Evolutionary conservation across 2,113 vertebrate genomes (phyloP), one percentile per base, ranked within the genome.

Genomic region (Lophura nycthemera): DNA sequence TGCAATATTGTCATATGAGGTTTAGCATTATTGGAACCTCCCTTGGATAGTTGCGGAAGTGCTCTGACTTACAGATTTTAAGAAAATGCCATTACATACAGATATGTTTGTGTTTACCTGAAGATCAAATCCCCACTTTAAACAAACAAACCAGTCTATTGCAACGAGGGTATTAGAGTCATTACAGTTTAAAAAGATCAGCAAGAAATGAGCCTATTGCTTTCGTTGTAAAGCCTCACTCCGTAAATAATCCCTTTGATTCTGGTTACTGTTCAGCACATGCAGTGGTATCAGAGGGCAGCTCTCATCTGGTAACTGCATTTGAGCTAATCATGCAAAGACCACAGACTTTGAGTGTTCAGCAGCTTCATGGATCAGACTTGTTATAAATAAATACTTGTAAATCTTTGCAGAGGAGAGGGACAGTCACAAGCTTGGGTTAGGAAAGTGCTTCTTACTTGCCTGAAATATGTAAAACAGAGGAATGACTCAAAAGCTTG

Each of bases 1-100:
- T 98, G 98, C 98, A 67, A 27, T 96, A 94, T 83, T 88, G 78
- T 92, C 86, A 24, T 32, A 61, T 94, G 96, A 98, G 93, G 84
- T 95, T 96, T 97, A 89, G 76, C 80, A 60, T 87, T 88, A 95
- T 79, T 83, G 76, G 48, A 90, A 83, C 50, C 34, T 78, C 40
- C 50, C 48, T 21, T 77, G 2, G 2, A 2, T 84, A 56, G 95
- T 95, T 96, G 92, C 89, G 97, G 89, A 97, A 96, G 94, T 75
- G 54, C 87, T 93, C 81, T 96, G 82, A 88, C 93, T 89, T 89
- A 92, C 85, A 94, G 69, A 61, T 91, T 43, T 43, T 87, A 74
- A 65, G 88, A 93, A 95, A 89, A 91, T 67, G 19, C 83, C 48
- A 76, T 90, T 63, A 89, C 81, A 92, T 87, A 96, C 67, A 85